Evolutionary conservation across 2,797 vertebrate species (phyloP).

Genomic region (Dromococcyx pavoninus): DNA sequence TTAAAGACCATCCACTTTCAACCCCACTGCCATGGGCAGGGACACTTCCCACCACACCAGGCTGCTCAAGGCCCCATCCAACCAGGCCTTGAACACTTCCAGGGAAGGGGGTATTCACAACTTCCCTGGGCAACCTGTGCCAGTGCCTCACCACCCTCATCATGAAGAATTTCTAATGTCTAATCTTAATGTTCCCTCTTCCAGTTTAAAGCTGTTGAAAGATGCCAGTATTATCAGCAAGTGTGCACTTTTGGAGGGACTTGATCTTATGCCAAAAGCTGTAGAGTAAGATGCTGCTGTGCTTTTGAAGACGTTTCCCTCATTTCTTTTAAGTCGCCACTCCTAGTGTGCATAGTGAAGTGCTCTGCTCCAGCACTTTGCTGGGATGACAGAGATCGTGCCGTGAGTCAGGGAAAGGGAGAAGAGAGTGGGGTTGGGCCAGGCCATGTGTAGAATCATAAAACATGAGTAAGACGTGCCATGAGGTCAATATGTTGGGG

Average conservation of each 20-base stretch:
- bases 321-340: fast-evolving
- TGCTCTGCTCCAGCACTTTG: neutral
- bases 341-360: neutral
- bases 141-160: no score
- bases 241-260: neutral
- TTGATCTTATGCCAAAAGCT: neutral
- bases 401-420: neutral
- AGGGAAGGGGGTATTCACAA: no score
- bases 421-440: neutral
- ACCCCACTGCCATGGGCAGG: no score
- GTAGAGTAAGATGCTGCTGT: neutral
- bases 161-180: no score
- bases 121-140: no score
- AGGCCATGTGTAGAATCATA: neutral
- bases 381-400: neutral
- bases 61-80: no score
- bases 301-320: neutral
- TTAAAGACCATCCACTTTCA: no score
- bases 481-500: neutral
- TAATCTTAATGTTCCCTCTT: no score
- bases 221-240: neutral
- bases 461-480: neutral
- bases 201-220: no score
- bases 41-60: no score
- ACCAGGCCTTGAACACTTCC: no score